Conservation (phyloP, 2,797 vertebrate species). For the Sebastes steindachneri region DNA sequence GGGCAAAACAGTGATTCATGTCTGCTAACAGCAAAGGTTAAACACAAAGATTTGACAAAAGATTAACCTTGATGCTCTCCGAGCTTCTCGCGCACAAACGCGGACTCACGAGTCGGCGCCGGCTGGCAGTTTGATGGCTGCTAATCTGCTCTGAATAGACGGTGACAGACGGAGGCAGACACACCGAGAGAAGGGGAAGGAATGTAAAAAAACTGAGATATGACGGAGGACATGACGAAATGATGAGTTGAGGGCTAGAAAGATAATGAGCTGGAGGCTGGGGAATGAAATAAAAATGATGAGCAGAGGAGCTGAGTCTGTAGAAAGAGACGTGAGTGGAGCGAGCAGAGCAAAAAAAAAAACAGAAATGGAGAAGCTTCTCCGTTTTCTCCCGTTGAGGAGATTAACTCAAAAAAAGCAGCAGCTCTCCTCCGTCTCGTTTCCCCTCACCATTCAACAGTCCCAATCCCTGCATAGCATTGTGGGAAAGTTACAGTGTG, state of each 20-base stretch:
- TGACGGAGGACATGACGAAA: slow-evolving; percentile 23
- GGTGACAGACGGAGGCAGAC: slow-evolving; percentile 29
- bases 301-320: background rate
- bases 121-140: slow-evolving; percentile 23
- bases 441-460: background rate
- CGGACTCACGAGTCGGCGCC: slow-evolving; percentile 31
- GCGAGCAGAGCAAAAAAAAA: background rate
- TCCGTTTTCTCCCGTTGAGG: slow-evolving; percentile 6
- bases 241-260: slow-evolving; percentile 8
- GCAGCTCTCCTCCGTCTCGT: background rate
- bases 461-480: background rate
- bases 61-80: slow-evolving; percentile 36
- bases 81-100: slow-evolving; percentile 13
- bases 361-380: slow-evolving; percentile 15
- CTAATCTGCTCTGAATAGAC: slow-evolving; percentile 55
- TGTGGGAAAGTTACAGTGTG: slow-evolving; percentile 15
- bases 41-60: slow-evolving; percentile 32
- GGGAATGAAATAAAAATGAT: slow-evolving; percentile 24
- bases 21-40: slow-evolving; percentile 20
- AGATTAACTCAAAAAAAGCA: slow-evolving; percentile 19
- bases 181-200: background rate
- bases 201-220: slow-evolving; percentile 19
- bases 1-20: background rate
- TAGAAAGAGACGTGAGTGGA: background rate
- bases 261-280: slow-evolving; percentile 31